Evolutionary conservation across 2,113 vertebrate genomes (phyloP).

Genomic region (Numenius arquata): DNA sequence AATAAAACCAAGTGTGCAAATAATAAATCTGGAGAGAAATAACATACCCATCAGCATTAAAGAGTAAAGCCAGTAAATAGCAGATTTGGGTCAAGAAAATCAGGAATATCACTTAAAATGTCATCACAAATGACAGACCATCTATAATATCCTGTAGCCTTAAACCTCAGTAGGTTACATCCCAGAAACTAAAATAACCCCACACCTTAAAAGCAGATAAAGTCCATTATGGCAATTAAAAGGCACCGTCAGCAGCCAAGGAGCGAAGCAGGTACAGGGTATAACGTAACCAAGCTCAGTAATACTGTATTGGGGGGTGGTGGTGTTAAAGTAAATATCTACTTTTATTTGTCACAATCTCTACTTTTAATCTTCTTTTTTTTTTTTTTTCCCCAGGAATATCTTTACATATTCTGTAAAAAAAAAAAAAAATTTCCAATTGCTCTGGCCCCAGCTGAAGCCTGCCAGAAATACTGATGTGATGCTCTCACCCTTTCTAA

Average conservation of each 20-base stretch:
- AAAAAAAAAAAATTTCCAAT: background rate
- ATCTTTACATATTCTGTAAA: background rate
- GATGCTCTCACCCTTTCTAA: background rate
- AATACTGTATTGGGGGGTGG: background rate
- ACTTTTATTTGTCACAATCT: background rate
- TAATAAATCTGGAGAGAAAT: background rate
- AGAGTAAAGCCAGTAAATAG: background rate
- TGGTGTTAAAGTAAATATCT: background rate
- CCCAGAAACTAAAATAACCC: background rate
- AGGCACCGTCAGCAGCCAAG: background rate
- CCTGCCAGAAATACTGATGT: background rate
- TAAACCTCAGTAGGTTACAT: background rate
- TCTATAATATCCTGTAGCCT: background rate
- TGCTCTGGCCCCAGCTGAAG: background rate
- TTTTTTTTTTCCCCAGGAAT: background rate
- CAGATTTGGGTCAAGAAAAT: background rate
- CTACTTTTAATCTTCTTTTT: background rate
- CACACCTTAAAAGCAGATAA: background rate
- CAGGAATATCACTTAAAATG: background rate
- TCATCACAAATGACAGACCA: background rate
- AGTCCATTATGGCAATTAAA: background rate
- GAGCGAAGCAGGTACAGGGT: background rate
- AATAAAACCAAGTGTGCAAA: constrained; percentile 35
- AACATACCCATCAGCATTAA: background rate
- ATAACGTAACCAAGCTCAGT: background rate